Percentiles rank a stretch among this genome's conserved stretches.
Evolutionary conservation across 2,797 vertebrate genomes (phyloP).

Genomic region (Onychomys arenicola): DNA sequence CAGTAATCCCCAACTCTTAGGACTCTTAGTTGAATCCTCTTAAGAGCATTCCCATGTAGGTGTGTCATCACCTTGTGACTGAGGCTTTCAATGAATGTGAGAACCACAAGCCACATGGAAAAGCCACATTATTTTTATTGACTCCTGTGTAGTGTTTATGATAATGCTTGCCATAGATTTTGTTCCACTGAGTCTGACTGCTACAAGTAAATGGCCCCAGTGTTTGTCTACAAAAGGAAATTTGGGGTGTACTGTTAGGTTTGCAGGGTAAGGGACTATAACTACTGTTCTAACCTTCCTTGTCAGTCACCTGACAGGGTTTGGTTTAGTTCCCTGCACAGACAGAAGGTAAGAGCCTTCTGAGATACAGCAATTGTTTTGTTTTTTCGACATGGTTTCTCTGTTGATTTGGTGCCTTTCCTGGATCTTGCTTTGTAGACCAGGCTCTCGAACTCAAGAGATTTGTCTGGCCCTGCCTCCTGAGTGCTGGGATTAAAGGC

Average conservation of each 20-base stretch:
- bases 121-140: not conserved
- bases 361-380: not conserved
- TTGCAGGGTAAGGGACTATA: not conserved
- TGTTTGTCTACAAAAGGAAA: not conserved
- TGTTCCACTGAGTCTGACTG: not conserved
- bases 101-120: not conserved
- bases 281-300: not conserved
- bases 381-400: too few species aligned
- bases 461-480: too few species aligned
- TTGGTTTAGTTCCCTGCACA: not conserved
- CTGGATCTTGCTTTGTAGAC: too few species aligned
- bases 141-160: not conserved
- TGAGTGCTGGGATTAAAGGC: too few species aligned
- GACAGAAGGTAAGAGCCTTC: not conserved
- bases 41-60: not conserved
- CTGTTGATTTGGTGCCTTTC: too few species aligned
- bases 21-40: conserved; percentile 11
- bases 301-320: not conserved
- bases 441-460: too few species aligned
- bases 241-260: not conserved
- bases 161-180: not conserved
- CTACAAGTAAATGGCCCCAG: not conserved
- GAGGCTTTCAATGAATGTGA: not conserved
- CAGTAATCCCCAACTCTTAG: not conserved
- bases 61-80: not conserved